Evolutionary conservation across 2,113 vertebrate genomes (phyloP).

Genomic region (Dendrocopos noguchii): DNA sequence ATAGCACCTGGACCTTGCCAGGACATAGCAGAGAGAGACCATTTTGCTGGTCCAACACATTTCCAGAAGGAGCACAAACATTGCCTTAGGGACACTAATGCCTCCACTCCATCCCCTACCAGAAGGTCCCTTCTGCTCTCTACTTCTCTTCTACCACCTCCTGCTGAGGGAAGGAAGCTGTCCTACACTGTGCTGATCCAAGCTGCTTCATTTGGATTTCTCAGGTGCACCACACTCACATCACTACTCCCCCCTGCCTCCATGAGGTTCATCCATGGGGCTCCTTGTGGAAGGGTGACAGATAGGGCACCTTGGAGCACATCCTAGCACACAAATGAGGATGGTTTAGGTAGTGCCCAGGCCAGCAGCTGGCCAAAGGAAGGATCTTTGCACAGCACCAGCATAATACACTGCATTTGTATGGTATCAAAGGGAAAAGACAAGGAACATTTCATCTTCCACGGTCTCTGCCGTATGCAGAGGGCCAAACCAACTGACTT

Average conservation of each 20-base stretch:
- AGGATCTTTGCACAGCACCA: neutral
- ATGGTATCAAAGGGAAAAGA: neutral
- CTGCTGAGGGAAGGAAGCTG: neutral
- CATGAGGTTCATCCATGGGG: accelerated
- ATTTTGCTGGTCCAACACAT: accelerated
- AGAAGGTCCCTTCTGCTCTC: neutral
- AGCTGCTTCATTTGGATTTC: neutral
- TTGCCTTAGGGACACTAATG: neutral
- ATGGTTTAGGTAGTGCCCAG: neutral
- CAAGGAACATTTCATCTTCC: neutral
- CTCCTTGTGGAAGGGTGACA: neutral
- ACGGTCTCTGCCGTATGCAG: accelerated
- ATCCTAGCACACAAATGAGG: neutral
- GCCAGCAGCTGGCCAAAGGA: neutral
- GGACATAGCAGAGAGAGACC: neutral
- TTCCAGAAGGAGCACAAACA: neutral
- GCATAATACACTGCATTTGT: neutral
- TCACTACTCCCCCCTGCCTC: accelerated
- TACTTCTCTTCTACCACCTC: neutral
- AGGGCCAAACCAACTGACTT: neutral
- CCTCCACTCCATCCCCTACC: neutral
- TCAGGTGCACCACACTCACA: accelerated
- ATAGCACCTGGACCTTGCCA: neutral
- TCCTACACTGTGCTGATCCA: accelerated
- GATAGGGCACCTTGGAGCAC: accelerated